Evolutionary conservation across 2,888 invertebrate species (phyloP), one percentile per base, ranked within the genome.

Genomic region (Pterostichus madidus): DNA sequence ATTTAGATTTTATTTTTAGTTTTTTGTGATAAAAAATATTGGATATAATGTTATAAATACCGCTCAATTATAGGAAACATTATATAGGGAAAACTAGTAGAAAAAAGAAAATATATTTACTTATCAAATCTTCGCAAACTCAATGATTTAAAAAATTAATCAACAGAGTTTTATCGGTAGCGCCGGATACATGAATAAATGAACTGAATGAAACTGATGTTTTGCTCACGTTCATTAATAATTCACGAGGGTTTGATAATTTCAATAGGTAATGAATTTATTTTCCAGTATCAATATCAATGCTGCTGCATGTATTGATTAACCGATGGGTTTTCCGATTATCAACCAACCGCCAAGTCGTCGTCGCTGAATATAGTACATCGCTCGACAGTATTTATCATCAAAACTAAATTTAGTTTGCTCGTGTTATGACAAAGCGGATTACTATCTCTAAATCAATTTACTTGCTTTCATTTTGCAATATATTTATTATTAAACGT

Each of bases 211-310:
- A 24, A 24, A 3, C 24, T 24, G 24, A 24, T 24, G 24, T 24
- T 24, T 39, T 39, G 39, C 39, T 39, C 8, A 39, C 39, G 35
- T 44, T 13, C 68, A 68, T 68, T 68, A 31, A 39, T 39, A 68
- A 35, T 68, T 68, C 68, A 39, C n/a, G 13, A 39, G 68, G 5
- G 35, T 76, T 76, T 76, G 31, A 76, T 76, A 56, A 52, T 32
- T 75, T 76, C 76, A 56, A 49, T 17, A 56, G 76, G 76, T 76
- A 76, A 76, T 76, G 35, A 76, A 76, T 76, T 76, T 56, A 53
- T 35, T 76, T 56, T 56, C 13, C 6, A n/a, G 32, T 76, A 31
- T 56, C 15, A n/a, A 75, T 76, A 76, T 76, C 56, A 71, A 13
- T 10, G 76, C 24, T 13, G 76, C 44, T 10, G 56, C 35, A n/a